These are phyloP conservation scores for Chirona hameri DNA, from an alignment of 2,888 invertebrate genomes.

Conservation along the genomic window DNA sequence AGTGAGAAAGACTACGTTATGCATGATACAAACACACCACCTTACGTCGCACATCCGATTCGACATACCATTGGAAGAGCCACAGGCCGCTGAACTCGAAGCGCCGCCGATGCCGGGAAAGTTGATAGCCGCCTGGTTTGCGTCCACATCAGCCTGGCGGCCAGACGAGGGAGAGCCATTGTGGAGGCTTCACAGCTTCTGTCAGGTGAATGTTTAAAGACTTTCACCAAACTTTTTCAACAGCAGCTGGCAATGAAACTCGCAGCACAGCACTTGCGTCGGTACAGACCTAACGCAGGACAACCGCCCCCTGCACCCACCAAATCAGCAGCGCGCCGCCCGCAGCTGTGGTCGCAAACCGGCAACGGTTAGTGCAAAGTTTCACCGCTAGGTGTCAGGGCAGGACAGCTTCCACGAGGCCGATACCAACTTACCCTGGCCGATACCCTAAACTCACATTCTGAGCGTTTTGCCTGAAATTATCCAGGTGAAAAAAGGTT, in stretches of 20 bases:
- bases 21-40: no score
- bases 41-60: background rate
- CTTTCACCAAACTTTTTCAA: no score
- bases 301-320: background rate
- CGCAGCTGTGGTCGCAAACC: background rate
- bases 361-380: background rate
- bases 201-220: no score
- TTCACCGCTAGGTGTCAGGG: background rate
- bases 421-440: no score
- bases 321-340: background rate
- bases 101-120: background rate
- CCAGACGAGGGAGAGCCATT: conserved; percentile 5
- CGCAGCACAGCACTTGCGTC: no score
- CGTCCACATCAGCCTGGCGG: background rate
- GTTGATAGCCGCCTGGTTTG: background rate
- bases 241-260: no score
- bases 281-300: no score
- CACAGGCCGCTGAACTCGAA: background rate
- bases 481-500: no score
- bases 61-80: background rate
- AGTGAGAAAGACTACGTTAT: no score
- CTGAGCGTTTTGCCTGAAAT: no score
- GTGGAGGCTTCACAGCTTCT: background rate
- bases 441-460: background rate
- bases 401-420: background rate